Evolutionary conservation across 2,888 invertebrate species (phyloP).

Genomic region (Sarcophaga carnaria): DNA sequence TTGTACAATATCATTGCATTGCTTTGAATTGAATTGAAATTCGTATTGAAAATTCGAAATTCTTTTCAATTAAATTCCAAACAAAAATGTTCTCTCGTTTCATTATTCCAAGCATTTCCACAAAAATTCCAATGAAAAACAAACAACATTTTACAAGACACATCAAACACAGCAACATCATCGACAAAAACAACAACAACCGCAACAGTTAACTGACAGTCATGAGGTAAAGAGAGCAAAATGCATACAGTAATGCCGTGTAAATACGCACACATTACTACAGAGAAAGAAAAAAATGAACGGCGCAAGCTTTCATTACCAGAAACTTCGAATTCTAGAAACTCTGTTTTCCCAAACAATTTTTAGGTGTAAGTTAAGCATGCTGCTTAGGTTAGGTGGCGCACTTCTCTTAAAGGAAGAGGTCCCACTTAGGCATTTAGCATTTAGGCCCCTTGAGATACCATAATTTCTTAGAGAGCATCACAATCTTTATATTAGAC

Average conservation of each 20-base stretch:
- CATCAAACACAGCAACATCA: neutral
- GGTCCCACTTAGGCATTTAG: no score
- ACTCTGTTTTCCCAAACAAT: no score
- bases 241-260: neutral
- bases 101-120: conserved; percentile 47
- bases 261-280: conserved; percentile 25
- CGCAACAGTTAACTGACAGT: neutral
- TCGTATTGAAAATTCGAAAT: conserved; percentile 44
- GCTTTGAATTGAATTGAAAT: neutral
- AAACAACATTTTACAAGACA: conserved; percentile 17
- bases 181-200: neutral
- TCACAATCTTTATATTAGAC: no score
- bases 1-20: conserved; percentile 18
- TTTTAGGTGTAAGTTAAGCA: no score
- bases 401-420: no score
- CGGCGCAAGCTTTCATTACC: neutral
- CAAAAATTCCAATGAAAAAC: conserved; percentile 50
- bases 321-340: no score
- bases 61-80: conserved; percentile 54
- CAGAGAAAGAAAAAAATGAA: conserved; percentile 21
- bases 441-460: no score
- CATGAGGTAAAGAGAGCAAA: neutral
- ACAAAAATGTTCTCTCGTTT: conserved; percentile 45
- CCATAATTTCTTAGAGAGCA: no score
- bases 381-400: no score